phyloP scores from a whole-genome alignment of 1,140 invertebrate species.

The Hypothenemus hampei region DNA sequence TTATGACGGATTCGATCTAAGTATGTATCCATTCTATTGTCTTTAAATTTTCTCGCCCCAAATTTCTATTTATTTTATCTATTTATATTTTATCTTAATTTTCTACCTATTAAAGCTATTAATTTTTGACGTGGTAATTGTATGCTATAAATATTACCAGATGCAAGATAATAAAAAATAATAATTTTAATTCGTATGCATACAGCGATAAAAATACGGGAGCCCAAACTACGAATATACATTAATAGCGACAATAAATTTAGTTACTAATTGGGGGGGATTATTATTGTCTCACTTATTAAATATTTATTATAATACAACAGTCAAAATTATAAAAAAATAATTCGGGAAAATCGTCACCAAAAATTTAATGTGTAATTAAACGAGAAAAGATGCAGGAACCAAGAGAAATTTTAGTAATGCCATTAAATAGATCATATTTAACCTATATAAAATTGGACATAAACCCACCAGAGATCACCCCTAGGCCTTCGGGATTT shows the following conservation, averaged over 20 bases:
- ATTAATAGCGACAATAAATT: background rate
- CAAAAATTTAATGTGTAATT: too few species aligned
- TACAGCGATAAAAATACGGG: slow-evolving; percentile 8
- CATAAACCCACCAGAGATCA: slow-evolving; percentile 14
- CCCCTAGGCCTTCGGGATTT: background rate
- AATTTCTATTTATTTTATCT: background rate
- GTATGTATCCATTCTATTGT: too few species aligned
- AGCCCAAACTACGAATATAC: slow-evolving; percentile 1
- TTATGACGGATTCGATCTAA: too few species aligned
- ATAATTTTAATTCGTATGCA: slow-evolving; percentile 1
- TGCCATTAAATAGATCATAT: background rate
- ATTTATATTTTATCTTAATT: background rate
- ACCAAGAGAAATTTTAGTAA: background rate
- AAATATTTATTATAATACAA: background rate
- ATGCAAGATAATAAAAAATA: background rate
- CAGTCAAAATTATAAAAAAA: background rate
- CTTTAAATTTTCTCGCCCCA: slow-evolving; percentile 2
- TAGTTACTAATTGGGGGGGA: slow-evolving; percentile 1
- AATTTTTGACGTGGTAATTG: background rate
- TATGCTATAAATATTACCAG: background rate
- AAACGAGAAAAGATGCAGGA: background rate
- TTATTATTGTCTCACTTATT: background rate
- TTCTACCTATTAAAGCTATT: background rate
- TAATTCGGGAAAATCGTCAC: background rate
- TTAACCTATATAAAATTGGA: background rate